These are phyloP conservation scores for Ernsta delagoae DNA, from an alignment of 2,888 invertebrate genomes.

Conservation along the genomic window DNA sequence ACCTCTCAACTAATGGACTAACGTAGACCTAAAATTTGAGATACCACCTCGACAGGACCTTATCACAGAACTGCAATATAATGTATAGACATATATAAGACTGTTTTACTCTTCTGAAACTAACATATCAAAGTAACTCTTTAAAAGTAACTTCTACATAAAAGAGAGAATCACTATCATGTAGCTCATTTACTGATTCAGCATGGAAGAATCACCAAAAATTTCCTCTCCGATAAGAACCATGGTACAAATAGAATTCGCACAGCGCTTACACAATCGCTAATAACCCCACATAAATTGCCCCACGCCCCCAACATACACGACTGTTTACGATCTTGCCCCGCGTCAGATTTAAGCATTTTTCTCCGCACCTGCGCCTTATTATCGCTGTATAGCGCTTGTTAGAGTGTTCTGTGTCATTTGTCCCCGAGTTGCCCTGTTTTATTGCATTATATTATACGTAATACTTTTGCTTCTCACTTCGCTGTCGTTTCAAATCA, in stretches of 20 bases:
- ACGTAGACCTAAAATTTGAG: no score
- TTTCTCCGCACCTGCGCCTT: slow-evolving; percentile 30
- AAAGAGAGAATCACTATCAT: no score
- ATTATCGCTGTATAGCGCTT: slow-evolving; percentile 17
- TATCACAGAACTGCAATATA: no score
- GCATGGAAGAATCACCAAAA: background rate
- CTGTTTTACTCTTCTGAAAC: no score
- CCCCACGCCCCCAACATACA: slow-evolving; percentile 1
- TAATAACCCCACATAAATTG: slow-evolving; percentile 4
- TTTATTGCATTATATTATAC: background rate
- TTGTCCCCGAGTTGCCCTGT: background rate
- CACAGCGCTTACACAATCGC: background rate
- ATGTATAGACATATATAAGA: no score
- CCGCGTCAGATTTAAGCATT: slow-evolving; percentile 21
- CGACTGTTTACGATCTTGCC: slow-evolving; percentile 6
- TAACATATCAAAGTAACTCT: no score
- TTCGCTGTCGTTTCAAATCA: no score
- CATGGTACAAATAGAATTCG: background rate
- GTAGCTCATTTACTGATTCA: background rate
- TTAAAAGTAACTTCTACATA: no score
- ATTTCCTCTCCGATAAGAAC: background rate
- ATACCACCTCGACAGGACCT: no score
- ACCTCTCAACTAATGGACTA: no score
- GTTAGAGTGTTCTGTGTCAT: slow-evolving; percentile 10
- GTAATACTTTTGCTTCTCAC: background rate